Conservation (phyloP, 2,113 vertebrate species). For the Burhinus bistriatus region DNA sequence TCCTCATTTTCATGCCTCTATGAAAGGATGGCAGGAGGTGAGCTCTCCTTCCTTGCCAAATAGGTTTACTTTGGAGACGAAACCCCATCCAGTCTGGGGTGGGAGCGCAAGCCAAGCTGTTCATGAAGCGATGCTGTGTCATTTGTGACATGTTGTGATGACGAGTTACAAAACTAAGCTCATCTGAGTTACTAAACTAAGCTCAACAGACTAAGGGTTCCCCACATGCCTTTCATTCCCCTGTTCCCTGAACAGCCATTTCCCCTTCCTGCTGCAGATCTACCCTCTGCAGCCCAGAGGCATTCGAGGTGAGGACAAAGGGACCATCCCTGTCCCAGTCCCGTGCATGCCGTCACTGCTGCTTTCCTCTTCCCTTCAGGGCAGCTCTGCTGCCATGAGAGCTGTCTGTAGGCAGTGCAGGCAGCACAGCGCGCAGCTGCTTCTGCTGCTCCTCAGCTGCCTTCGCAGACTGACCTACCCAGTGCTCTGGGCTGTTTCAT, state of each 20-base stretch:
- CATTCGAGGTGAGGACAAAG: background rate
- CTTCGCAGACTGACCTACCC: background rate
- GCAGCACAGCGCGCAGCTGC: background rate
- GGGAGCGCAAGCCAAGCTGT: background rate
- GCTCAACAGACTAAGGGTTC: rapidly evolving
- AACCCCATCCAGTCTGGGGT: background rate
- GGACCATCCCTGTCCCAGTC: background rate
- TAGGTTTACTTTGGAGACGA: background rate
- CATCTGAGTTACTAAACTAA: background rate
- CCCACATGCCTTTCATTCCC: background rate
- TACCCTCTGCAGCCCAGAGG: background rate
- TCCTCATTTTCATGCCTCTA: background rate
- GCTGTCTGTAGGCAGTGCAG: background rate
- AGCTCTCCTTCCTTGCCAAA: background rate
- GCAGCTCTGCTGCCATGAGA: background rate
- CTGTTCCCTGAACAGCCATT: background rate
- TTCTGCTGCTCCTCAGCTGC: background rate
- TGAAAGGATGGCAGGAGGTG: background rate
- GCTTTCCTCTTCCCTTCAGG: background rate
- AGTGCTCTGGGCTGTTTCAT: rapidly evolving
- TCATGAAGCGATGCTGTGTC: background rate
- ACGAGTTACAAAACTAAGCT: background rate
- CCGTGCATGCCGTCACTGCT: background rate
- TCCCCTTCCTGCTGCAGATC: background rate
- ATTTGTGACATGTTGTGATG: background rate